Base-by-base conservation (phyloP, 2,888 invertebrate species). In the Eupithecia subumbrata region DNA sequence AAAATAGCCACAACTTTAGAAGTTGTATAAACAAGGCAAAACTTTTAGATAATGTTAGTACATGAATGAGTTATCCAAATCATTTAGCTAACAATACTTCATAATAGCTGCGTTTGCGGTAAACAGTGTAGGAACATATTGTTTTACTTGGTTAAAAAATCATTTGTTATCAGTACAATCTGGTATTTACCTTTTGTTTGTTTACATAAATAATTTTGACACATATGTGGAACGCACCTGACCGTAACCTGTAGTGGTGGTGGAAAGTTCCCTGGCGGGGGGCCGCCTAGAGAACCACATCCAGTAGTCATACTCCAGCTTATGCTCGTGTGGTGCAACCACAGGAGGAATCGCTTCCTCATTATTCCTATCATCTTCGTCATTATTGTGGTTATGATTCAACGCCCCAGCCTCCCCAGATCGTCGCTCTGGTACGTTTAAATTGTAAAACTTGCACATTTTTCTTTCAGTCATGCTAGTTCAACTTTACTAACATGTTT, bases 251-350 rank as follows among this genome's bases (percentile, higher is more conserved):
- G 93, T 91, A 84, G 92, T 90, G 83, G 93, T 89, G 78, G 91
- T 84, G 76, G 93, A 91, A 63, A 92, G 89, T 73, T 94, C 93
- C 81, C 94, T 89, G 80, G 94, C 89, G 78, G 94, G 92, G 52
- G 95, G 96, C 85, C 96, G 95, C 82, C 96, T 91, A 66, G 96
- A 95, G 88, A 96, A 98, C 99, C 99, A 99, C 90, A 99, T 95
- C 93, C 98, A 98, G 92, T 99, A 99, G 82, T 97, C 97, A 94
- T 98, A 98, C 92, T 99, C 98, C 85, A 99, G 95, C 90, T 97
- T 97, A 92, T 99, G 99, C 93, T 99, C 98, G 82, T 97, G 97
- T 79, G 97, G 96, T 77, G 97, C 97, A 88, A 98, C 97, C 78
- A 88, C 87, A 45, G 92, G 93, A 74, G 92, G 88, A 77, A 87